These are phyloP conservation scores for Cricetomys ansorgei DNA, from an alignment of 2,113 vertebrate species.

Conservation along the genomic window DNA sequence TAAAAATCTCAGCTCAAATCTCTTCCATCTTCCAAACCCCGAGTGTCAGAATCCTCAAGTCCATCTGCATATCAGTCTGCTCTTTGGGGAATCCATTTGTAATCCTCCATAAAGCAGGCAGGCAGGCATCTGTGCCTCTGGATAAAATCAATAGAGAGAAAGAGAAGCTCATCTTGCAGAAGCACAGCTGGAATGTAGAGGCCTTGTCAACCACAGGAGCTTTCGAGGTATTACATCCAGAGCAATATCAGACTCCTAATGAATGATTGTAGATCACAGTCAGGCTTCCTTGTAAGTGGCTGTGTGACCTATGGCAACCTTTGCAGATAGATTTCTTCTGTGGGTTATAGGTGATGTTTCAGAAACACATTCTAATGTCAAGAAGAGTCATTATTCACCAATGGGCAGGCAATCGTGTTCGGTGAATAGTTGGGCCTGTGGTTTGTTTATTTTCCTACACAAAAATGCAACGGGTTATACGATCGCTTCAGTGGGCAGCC, in stretches of 20 bases:
- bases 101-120: background rate
- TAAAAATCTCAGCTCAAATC: slow-evolving; percentile 49
- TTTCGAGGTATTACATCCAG: background rate
- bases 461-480: slow-evolving; percentile 58
- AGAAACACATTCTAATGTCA: slow-evolving; percentile 43
- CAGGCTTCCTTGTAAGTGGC: slow-evolving; percentile 3
- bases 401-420: slow-evolving; percentile 35
- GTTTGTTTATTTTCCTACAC: slow-evolving; percentile 52
- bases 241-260: background rate
- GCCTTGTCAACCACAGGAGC: background rate
- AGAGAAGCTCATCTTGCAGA: background rate
- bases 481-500: background rate
- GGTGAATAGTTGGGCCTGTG: slow-evolving; percentile 11
- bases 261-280: background rate
- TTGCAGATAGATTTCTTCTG: background rate
- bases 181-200: background rate
- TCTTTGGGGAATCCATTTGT: slow-evolving; percentile 24
- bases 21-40: slow-evolving; percentile 30
- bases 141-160: slow-evolving; percentile 38
- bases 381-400: slow-evolving; percentile 47
- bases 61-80: slow-evolving; percentile 24
- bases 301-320: background rate
- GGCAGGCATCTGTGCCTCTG: slow-evolving; percentile 1
- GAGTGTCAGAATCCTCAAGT: background rate
- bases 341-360: background rate